Conservation (phyloP, 1,140 invertebrate species). For the Tetragonula clypearis region DNA sequence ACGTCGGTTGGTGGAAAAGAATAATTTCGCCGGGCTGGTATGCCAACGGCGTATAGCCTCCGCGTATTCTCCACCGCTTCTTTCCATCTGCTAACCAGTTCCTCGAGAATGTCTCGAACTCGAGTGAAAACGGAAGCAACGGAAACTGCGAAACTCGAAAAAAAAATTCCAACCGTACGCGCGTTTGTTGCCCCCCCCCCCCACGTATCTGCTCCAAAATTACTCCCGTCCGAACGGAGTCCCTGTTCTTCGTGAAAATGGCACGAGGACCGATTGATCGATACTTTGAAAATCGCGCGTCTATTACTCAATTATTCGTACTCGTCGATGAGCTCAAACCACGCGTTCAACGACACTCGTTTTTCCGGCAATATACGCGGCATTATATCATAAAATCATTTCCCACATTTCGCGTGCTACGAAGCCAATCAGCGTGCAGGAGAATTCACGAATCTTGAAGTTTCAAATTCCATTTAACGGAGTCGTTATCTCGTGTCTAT, state of each 20-base stretch:
- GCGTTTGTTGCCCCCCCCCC: no score
- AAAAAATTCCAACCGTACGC: neutral
- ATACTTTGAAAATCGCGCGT: neutral
- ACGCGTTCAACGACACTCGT: neutral
- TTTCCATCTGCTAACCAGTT: constrained; percentile 4
- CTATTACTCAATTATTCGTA: neutral
- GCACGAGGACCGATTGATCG: no score
- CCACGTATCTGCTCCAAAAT: no score
- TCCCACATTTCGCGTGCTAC: neutral
- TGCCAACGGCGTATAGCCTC: constrained; percentile 3
- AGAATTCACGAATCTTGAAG: no score
- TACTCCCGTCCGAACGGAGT: no score
- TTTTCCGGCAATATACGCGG: neutral
- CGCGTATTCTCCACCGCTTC: neutral
- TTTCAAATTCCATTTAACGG: no score
- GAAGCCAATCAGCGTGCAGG: no score
- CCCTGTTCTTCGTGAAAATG: no score
- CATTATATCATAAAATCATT: neutral
- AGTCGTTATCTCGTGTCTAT: no score
- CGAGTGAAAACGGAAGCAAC: constrained; percentile 10
- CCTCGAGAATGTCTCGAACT: constrained; percentile 14
- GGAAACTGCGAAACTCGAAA: neutral
- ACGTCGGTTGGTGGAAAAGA: constrained; percentile 5
- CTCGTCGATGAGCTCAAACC: neutral
- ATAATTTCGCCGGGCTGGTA: constrained; percentile 33